Evolutionary conservation across 1,140 invertebrate species (phyloP).

Genomic region (Cephus cinctus): DNA sequence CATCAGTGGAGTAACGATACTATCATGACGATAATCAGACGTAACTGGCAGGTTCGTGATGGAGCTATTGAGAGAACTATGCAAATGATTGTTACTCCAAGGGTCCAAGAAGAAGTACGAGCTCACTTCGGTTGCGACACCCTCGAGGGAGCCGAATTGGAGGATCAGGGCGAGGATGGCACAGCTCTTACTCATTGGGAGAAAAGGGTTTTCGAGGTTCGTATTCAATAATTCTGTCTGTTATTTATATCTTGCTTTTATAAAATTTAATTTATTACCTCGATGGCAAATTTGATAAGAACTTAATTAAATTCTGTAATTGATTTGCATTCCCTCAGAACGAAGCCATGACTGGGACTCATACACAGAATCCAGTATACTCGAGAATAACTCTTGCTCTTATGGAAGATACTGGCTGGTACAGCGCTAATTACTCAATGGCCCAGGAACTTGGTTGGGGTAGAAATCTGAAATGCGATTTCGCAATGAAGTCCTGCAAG

Average conservation of each 20-base stretch:
- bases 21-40: slow-evolving; percentile 75
- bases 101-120: slow-evolving; percentile 81
- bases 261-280: slow-evolving; percentile 35
- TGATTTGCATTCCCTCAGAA: too few species aligned
- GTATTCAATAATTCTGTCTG: background rate
- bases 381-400: slow-evolving; percentile 93
- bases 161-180: slow-evolving; percentile 97
- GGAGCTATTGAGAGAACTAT: slow-evolving; percentile 74
- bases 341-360: slow-evolving; percentile 99
- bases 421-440: slow-evolving; percentile 84
- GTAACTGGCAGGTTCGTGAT: slow-evolving; percentile 81
- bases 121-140: slow-evolving; percentile 87
- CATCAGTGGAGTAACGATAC: slow-evolving; percentile 93
- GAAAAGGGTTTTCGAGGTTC: slow-evolving; percentile 93
- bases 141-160: slow-evolving; percentile 95
- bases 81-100: slow-evolving; percentile 90
- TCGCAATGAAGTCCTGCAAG: slow-evolving; percentile 92
- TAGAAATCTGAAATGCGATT: slow-evolving; percentile 85
- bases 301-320: too few species aligned
- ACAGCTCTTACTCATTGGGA: slow-evolving; percentile 98
- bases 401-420: slow-evolving; percentile 98
- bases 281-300: too few species aligned
- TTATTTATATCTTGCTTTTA: slow-evolving; percentile 1
- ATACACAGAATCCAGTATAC: slow-evolving; percentile 98
- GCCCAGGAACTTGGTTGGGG: slow-evolving; percentile 92